phyloP scores from a whole-genome alignment of 1,140 invertebrate genomes.

The Lasioglossum albipes region DNA sequence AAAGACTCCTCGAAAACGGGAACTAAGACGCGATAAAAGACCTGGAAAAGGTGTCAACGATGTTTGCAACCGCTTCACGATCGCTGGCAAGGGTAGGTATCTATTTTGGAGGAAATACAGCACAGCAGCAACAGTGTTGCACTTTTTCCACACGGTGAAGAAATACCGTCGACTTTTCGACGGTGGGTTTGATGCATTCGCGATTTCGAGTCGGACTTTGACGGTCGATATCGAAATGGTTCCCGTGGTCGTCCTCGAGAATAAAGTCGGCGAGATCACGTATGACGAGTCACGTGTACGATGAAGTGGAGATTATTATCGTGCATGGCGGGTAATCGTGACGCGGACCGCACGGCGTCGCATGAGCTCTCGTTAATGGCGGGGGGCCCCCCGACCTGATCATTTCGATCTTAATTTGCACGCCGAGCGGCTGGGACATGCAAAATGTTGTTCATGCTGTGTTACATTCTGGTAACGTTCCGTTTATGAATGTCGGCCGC shows the following conservation, averaged over 20 bases:
- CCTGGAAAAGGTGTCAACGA: no score
- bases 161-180: no score
- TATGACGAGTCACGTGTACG: slow-evolving; percentile 26
- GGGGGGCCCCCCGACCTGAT: slow-evolving; percentile 25
- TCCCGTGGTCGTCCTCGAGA: background rate
- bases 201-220: background rate
- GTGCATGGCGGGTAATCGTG: slow-evolving; percentile 44
- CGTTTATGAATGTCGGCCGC: background rate
- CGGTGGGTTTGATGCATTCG: background rate
- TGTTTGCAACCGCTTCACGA: no score
- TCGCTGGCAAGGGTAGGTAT: no score
- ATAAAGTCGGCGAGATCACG: background rate
- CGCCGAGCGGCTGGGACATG: slow-evolving; percentile 9
- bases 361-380: slow-evolving; percentile 52
- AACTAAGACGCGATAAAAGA: no score
- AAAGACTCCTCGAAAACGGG: no score
- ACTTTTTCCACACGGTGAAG: no score
- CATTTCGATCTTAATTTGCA: slow-evolving; percentile 43
- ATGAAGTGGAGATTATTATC: slow-evolving; percentile 48
- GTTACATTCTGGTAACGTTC: background rate
- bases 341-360: slow-evolving; percentile 27
- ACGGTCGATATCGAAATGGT: background rate
- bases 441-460: background rate
- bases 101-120: no score
- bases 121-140: no score